Conservation (phyloP, 2,113 vertebrate species). For the Engraulis encrasicolus region DNA sequence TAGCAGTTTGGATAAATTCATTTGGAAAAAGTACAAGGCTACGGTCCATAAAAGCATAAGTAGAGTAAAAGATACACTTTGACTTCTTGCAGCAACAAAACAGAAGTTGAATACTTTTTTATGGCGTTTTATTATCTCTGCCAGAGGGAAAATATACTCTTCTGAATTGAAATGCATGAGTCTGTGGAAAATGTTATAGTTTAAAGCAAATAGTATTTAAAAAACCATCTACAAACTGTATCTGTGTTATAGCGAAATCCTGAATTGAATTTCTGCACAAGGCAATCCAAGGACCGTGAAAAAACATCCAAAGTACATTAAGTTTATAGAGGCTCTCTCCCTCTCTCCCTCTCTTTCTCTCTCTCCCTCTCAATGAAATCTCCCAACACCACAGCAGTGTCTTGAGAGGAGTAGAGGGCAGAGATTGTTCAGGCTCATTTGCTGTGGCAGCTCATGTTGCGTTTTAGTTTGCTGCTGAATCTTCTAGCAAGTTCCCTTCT, state of each 20-base stretch:
- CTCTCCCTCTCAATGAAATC: not conserved
- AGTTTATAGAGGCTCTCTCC: not conserved
- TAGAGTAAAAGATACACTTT: not conserved
- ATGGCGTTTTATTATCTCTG: not conserved
- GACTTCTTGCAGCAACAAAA: not conserved
- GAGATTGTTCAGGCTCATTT: not conserved
- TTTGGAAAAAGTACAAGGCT: not conserved
- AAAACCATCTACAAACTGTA: not conserved
- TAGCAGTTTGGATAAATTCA: not conserved
- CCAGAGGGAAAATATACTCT: not conserved
- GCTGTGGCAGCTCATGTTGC: not conserved
- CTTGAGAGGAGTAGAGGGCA: not conserved
- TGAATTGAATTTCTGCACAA: not conserved
- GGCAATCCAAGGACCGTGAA: not conserved
- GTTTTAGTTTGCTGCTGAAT: not conserved
- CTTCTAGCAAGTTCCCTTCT: not conserved
- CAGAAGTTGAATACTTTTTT: not conserved
- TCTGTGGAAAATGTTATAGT: not conserved
- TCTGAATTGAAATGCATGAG: not conserved
- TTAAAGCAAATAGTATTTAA: no score
- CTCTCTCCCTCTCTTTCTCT: no score
- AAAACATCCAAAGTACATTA: not conserved
- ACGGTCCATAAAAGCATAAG: not conserved
- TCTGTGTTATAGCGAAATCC: not conserved
- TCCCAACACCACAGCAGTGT: not conserved